These are phyloP conservation scores for Pristionchus maxplancki DNA, from an alignment of 2,888 invertebrate genomes.

Conservation along the genomic window DNA sequence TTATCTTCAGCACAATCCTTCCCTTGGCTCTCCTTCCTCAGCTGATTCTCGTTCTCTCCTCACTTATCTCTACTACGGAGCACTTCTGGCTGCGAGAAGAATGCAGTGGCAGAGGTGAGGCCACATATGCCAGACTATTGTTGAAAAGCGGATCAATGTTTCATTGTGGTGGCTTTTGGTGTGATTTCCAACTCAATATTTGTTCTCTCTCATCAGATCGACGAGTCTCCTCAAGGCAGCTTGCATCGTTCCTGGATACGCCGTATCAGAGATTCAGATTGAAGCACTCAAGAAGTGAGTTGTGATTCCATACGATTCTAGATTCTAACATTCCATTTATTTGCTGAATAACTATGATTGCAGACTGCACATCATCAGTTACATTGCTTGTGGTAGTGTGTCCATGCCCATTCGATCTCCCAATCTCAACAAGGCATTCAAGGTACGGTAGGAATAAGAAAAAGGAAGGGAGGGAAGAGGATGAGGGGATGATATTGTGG, in stretches of 20 bases:
- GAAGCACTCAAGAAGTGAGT: conserved; percentile 51
- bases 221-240: conserved; percentile 41
- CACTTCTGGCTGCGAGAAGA: background rate
- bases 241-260: conserved; percentile 24
- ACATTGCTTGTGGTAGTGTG: background rate
- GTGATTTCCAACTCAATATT: no score
- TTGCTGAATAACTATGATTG: background rate
- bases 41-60: conserved; percentile 36
- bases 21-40: background rate
- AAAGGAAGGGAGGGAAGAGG: background rate
- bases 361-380: conserved; percentile 46
- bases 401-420: background rate
- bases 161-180: no score
- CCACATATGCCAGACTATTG: no score
- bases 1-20: background rate
- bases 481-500: background rate
- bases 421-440: conserved; percentile 18
- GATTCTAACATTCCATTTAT: background rate
- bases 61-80: conserved; percentile 51
- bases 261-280: conserved; percentile 45
- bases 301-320: background rate
- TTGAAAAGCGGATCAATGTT: no score
- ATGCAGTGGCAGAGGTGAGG: conserved; percentile 22
- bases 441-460: background rate
- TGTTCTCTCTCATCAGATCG: conserved; percentile 19